A percentile compares a stretch with the other conserved stretches of the same genome.
Evolutionary conservation across 2,113 vertebrate species (phyloP).

Genomic region (Dipodomys spectabilis): DNA sequence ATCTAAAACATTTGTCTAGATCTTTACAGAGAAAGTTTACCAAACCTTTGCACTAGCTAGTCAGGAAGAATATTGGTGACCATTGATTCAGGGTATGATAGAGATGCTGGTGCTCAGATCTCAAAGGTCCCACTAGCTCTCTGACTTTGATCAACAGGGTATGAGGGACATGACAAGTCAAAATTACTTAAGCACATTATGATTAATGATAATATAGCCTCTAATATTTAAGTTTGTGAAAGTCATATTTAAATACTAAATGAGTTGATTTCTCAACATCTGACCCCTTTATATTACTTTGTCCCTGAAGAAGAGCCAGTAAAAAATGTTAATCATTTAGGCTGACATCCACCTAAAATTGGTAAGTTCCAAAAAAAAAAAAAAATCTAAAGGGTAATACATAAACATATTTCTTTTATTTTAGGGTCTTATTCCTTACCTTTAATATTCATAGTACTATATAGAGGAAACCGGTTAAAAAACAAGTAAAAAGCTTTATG

Average conservation of each 20-base stretch:
- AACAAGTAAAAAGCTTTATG: slow-evolving; percentile 13
- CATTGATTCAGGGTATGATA: neutral
- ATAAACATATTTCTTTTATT: slow-evolving; percentile 5
- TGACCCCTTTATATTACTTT: slow-evolving; percentile 50
- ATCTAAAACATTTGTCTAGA: neutral
- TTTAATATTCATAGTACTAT: slow-evolving; percentile 42
- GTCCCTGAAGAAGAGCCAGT: slow-evolving; percentile 55
- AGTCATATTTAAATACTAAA: slow-evolving; percentile 70
- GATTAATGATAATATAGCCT: slow-evolving; percentile 71
- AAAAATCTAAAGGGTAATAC: too few relatives aligned
- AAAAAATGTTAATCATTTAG: slow-evolving; percentile 75
- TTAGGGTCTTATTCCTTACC: neutral
- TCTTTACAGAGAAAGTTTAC: neutral
- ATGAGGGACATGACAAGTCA: slow-evolving; percentile 41
- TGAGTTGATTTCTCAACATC: slow-evolving; percentile 66
- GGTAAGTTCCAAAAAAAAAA: slow-evolving; percentile 48
- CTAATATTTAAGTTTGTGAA: slow-evolving; percentile 69
- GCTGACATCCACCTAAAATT: slow-evolving; percentile 11
- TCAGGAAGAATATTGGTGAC: neutral
- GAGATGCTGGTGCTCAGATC: neutral
- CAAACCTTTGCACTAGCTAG: neutral
- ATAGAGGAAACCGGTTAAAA: slow-evolving; percentile 57
- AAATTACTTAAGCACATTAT: slow-evolving; percentile 64
- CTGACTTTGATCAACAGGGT: slow-evolving; percentile 19
- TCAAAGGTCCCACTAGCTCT: neutral